Evolutionary conservation across 1,140 invertebrate species (phyloP).

Genomic region (Saxidomus purpurata): DNA sequence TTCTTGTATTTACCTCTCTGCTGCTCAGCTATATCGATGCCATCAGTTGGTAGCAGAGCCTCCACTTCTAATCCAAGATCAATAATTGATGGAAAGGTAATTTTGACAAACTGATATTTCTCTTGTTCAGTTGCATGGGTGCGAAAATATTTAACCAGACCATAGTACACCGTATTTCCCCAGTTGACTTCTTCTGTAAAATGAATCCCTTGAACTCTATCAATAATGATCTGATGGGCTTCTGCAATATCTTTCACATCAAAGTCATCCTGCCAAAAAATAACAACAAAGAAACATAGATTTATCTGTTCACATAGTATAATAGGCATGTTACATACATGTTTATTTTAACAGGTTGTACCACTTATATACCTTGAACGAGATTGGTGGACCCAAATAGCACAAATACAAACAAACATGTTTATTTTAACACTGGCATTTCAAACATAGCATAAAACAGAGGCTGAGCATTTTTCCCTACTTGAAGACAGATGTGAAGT

Average conservation of each 20-base stretch:
- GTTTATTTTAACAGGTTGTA: too few species aligned
- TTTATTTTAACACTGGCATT: too few species aligned
- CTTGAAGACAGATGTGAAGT: too few species aligned
- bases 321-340: too few species aligned
- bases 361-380: too few species aligned
- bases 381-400: too few species aligned
- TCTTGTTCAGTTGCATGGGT: conserved; percentile 20
- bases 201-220: not conserved
- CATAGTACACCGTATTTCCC: conserved; percentile 23
- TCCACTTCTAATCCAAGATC: conserved; percentile 44
- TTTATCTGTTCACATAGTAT: too few species aligned
- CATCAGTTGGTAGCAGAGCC: conserved; percentile 17
- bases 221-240: conserved; percentile 11
- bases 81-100: conserved; percentile 41
- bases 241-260: conserved; percentile 12
- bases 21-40: conserved; percentile 19
- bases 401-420: too few species aligned
- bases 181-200: not conserved
- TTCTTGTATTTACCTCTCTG: conserved; percentile 47
- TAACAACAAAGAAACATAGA: not conserved
- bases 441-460: too few species aligned
- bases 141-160: conserved; percentile 34
- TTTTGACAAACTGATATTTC: not conserved
- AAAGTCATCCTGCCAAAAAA: conserved; percentile 10
- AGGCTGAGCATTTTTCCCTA: too few species aligned